Evolutionary conservation across 2,888 invertebrate species (phyloP), one percentile per base, ranked within the genome.

Genomic region (Athalia circularis): DNA sequence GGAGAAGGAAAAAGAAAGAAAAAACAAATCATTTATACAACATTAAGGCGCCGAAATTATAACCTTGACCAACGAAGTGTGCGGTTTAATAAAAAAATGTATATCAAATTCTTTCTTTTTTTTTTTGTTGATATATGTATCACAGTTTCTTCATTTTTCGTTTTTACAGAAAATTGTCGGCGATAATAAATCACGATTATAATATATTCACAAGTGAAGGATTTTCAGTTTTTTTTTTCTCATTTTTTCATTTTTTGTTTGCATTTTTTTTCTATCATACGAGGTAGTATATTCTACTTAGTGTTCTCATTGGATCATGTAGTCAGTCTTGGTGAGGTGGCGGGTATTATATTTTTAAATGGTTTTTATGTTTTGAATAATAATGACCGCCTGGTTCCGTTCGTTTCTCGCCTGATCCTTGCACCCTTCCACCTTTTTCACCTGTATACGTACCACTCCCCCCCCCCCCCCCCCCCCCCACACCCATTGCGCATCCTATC

Each of bases 331-430:
- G 76, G 48, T 64, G 77, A 61, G 74, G 77, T 82, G 81, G 80
- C 84, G 79, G 89, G 90, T 88, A 90, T 90, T 90, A 90, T 87
- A 89, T 88, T 90, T 90, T 90, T 90, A 89, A 90, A 90, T 88
- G 90, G 89, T 90, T 90, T 89, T 88, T 89, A 89, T 89, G 88
- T 89, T 90, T 90, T 89, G 90, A 89, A 90, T 89, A 90, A 90
- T 88, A 90, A 90, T 89, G 85, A 75, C 75, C 72, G 61, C 65
- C 29, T 29, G 88, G 85, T 86, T 86, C 82, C 80, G 79, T 70
- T 76, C 67, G 76, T 67, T 59, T 67, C 29, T 29, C 29, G 29
- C 29, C 29, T 48, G 45, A 11, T 62, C 59, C 50, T 47, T 48
- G 29, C 47, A n/a, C 67, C 52, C 65, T 57, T 50, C 48, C 45